Evolutionary conservation across 2,797 vertebrate genomes (phyloP).

Genomic region (Pogonophryne albipinna): DNA sequence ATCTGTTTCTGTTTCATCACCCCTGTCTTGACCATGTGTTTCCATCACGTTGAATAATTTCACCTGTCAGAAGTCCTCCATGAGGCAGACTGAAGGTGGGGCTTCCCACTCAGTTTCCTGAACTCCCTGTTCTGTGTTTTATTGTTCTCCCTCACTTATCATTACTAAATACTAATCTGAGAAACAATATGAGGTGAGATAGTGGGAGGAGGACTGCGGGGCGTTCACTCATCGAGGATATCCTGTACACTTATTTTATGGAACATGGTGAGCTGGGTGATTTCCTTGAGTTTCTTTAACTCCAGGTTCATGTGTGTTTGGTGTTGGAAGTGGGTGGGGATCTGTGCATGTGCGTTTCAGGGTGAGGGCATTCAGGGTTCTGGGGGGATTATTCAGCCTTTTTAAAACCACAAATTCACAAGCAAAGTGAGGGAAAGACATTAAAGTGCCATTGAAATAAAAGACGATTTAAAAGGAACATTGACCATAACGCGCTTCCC

Average conservation of each 20-base stretch:
- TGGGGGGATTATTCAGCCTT: conserved; percentile 21
- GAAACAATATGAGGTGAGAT: conserved; percentile 73
- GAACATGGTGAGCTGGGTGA: conserved; percentile 66
- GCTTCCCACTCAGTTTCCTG: conserved; percentile 75
- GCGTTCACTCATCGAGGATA: conserved; percentile 81
- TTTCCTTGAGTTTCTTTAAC: conserved; percentile 69
- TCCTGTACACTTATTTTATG: conserved; percentile 78
- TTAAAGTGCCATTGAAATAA: not conserved
- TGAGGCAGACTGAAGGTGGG: conserved; percentile 61
- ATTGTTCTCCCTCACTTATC: conserved; percentile 59
- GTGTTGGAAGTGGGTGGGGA: conserved; percentile 20
- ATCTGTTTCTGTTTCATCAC: conserved; percentile 28
- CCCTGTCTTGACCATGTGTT: conserved; percentile 32
- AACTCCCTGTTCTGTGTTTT: conserved; percentile 40
- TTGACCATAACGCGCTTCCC: not conserved
- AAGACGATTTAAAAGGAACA: not conserved
- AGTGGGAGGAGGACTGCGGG: conserved; percentile 48
- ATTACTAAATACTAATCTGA: conserved; percentile 59
- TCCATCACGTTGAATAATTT: conserved; percentile 63
- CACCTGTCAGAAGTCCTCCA: conserved; percentile 69
- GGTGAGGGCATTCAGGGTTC: not conserved
- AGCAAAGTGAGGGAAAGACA: not conserved
- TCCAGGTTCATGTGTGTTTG: conserved; percentile 44
- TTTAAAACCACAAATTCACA: conserved; percentile 8
- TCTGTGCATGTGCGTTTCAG: conserved; percentile 27